phyloP scores from a whole-genome alignment of 2,113 vertebrate genomes.

The Psilopsiagon aymara region DNA sequence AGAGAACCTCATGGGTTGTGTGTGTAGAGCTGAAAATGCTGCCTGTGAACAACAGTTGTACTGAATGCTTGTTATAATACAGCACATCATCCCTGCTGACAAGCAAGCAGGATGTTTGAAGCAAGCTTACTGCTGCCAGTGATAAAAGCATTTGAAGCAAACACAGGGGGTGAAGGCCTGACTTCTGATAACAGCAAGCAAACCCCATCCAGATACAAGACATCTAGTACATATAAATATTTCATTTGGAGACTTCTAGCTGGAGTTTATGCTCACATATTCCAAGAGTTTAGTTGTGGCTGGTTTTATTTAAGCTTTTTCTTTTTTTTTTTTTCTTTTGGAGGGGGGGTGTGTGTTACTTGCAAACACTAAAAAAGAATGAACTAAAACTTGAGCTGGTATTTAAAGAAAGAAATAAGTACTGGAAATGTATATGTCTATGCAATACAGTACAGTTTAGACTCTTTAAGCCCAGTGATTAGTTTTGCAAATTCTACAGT shows the following conservation, averaged over 20 bases:
- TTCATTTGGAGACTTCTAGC: not conserved
- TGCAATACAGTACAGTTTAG: not conserved
- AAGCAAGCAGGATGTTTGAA: conserved; percentile 35
- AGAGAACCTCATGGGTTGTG: not conserved
- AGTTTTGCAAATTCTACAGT: not conserved
- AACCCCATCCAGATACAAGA: conserved; percentile 20
- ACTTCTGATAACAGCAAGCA: conserved; percentile 37
- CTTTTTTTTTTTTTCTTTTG: no score
- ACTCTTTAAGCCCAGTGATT: not conserved
- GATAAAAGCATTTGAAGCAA: conserved; percentile 34
- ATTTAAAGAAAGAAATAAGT: not conserved
- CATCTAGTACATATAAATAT: not conserved
- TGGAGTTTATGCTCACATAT: not conserved
- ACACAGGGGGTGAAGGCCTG: not conserved
- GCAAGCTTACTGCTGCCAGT: not conserved
- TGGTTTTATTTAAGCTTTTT: not conserved
- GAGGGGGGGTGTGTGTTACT: not conserved
- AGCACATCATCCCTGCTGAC: conserved; percentile 28
- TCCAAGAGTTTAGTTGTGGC: not conserved
- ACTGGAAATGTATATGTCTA: not conserved
- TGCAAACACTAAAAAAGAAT: not conserved
- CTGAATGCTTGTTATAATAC: conserved; percentile 14
- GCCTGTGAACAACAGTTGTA: conserved; percentile 36
- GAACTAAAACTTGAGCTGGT: not conserved
- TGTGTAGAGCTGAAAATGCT: conserved; percentile 39